Base-by-base conservation (phyloP, 2,113 vertebrate species). In the Cacatua alba region DNA sequence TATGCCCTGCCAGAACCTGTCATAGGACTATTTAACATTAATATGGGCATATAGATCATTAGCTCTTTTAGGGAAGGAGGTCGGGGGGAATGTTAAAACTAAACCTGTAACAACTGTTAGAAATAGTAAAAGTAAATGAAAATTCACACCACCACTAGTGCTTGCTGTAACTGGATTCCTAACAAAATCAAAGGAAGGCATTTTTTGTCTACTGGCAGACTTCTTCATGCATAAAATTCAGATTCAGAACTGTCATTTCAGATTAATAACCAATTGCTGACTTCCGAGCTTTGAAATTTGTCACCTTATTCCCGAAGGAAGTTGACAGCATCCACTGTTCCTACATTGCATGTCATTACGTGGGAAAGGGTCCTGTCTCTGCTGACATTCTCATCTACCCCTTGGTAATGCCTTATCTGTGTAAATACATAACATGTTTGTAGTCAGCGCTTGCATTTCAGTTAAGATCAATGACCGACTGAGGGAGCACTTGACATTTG, bases 331-430 rank as follows among this genome's bases (percentile, higher is more conserved):
- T 43, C 39, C 43, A 17, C 23, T 74, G n/a, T 21, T 67, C 51
- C 37, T 35, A 0, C 7, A 0, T 0, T 1, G 9, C 12, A 13
- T 28, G 11, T 17, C 2, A 0, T 19, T 19, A 11, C 0, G 3
- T 53, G 49, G 53, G 68, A 20, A 80, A 35, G 10, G 3, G 18
- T 41, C 3, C 0, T 17, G 8, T 17, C 26, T 43, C n/a, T 74
- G 11, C 24, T 39, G 33, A 48, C 7, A 2, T 49, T 57, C 20
- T 84, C 13, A 25, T 24, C 41, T 23, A 8, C 9, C 14, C 33
- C 51, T 63, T 44, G 31, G 31, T 78, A 14, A 17, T 23, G 4
- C 15, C 49, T 46, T 33, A 60, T 31, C n/a, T 59, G 6, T 25
- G 65, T 13, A n/a, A 43, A 18, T 48, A 21, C 43, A 44, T 44